Conservation (phyloP, 2,888 invertebrate genomes). For the Pemphredon lugubris region DNA sequence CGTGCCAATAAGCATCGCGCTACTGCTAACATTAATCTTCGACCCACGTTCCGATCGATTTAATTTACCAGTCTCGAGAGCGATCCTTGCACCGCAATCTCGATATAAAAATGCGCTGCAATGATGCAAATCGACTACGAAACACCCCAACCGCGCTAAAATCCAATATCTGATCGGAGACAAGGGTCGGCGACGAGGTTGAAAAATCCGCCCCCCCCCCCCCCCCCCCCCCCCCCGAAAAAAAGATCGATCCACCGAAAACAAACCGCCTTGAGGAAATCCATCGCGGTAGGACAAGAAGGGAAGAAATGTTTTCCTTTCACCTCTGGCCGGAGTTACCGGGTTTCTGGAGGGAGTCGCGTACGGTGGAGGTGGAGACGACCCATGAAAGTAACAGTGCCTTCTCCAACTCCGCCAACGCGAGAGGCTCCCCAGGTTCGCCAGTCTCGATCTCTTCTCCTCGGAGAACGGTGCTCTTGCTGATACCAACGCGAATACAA, state of each 20-base stretch:
- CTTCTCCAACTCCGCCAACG: conserved; percentile 42
- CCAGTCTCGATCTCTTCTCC: conserved; percentile 45
- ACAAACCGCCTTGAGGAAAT: too few relatives aligned
- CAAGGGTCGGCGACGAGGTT: too few relatives aligned
- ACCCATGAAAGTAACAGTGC: conserved; percentile 80
- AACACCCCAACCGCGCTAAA: too few relatives aligned
- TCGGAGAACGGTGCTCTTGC: conserved; percentile 47
- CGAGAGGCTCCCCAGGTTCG: conserved; percentile 16
- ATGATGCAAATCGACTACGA: background rate
- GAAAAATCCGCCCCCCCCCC: background rate
- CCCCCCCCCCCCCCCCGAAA: background rate
- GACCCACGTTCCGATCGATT: conserved; percentile 46
- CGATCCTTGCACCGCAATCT: conserved; percentile 18
- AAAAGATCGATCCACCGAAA: background rate
- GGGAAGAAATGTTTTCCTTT: background rate
- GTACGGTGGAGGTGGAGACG: conserved; percentile 70
- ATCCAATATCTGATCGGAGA: too few relatives aligned
- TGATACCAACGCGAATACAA: background rate
- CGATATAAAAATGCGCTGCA: conserved; percentile 31
- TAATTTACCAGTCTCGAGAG: conserved; percentile 27
- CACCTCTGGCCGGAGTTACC: background rate
- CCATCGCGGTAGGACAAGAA: too few relatives aligned
- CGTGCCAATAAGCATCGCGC: too few relatives aligned
- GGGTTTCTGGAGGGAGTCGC: conserved; percentile 46
- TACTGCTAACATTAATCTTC: conserved; percentile 30